Percentiles rank a stretch among this genome's conserved stretches.
Conservation (phyloP, 2,888 invertebrate genomes). For the Sylvicola cinctus region DNA sequence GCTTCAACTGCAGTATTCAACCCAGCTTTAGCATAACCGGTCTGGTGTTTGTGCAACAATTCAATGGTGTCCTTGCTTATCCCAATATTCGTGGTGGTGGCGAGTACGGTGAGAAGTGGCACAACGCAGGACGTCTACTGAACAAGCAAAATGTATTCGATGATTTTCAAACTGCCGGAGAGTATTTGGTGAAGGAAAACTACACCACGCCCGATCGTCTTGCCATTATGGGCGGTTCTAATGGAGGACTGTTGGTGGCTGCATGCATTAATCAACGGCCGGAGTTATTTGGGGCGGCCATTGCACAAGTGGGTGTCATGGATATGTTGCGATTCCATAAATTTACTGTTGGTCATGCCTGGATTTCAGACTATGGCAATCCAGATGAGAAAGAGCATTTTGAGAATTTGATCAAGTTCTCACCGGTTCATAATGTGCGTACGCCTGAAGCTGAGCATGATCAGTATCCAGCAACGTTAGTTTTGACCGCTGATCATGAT, state of each 20-base stretch:
- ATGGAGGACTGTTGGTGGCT: conserved; percentile 90
- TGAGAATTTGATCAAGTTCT: conserved; percentile 63
- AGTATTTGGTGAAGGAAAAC: conserved; percentile 61
- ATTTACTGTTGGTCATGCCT: conserved; percentile 93
- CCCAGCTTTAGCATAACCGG: conserved; percentile 78
- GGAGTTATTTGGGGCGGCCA: conserved; percentile 78
- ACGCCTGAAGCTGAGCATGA: conserved; percentile 34
- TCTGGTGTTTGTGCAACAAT: conserved; percentile 72
- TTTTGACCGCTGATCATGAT: conserved; percentile 95
- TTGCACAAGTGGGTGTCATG: conserved; percentile 89
- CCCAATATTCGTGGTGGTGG: conserved; percentile 94
- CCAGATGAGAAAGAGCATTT: conserved; percentile 76
- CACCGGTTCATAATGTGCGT: conserved; percentile 82
- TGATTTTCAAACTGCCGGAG: conserved; percentile 85
- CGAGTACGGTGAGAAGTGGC: conserved; percentile 96
- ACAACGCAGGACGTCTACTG: conserved; percentile 70
- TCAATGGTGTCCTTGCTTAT: conserved; percentile 73
- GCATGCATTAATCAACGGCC: conserved; percentile 91
- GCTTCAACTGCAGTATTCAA: conserved; percentile 82
- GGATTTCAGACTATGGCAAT: conserved; percentile 90
- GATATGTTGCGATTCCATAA: conserved; percentile 97
- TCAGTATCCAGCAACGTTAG: conserved; percentile 79
- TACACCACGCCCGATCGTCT: conserved; percentile 58
- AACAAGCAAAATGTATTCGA: conserved; percentile 97
- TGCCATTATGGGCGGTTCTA: conserved; percentile 86